These are phyloP conservation scores for Epinephelus coioides DNA, from an alignment of 2,797 vertebrate genomes.

Conservation along the genomic window DNA sequence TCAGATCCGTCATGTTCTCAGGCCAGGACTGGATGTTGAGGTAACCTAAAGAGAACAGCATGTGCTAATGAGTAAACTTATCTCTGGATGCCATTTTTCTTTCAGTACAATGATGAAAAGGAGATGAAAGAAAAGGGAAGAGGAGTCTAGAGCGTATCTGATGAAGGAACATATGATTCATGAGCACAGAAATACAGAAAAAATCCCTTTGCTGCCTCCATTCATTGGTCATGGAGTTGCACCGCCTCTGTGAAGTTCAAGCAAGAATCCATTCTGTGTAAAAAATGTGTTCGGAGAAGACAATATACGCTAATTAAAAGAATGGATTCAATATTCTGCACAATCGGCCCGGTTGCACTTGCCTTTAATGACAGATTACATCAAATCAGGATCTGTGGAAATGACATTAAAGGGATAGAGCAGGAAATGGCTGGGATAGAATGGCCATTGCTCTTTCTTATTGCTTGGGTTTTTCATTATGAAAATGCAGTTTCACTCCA, in stretches of 20 bases:
- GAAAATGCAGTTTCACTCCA: constrained; percentile 86
- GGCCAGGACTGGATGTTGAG: constrained; percentile 99
- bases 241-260: constrained; percentile 41
- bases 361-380: constrained; percentile 80
- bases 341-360: constrained; percentile 70
- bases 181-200: background rate
- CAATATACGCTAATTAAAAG: constrained; percentile 75
- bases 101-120: background rate
- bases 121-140: background rate
- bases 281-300: constrained; percentile 51
- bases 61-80: background rate
- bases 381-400: constrained; percentile 69
- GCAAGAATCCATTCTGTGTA: constrained; percentile 38
- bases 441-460: constrained; percentile 83
- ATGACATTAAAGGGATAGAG: constrained; percentile 66
- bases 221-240: constrained; percentile 14
- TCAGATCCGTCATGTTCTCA: constrained; percentile 97
- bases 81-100: background rate
- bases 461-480: constrained; percentile 83
- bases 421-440: constrained; percentile 58
- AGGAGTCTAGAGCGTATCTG: background rate
- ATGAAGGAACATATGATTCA: constrained; percentile 6
- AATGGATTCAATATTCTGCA: constrained; percentile 69
- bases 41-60: constrained; percentile 83
- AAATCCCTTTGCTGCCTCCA: constrained; percentile 7